Base-by-base conservation (phyloP, 1,140 invertebrate genomes). In the Magallana gigas region DNA sequence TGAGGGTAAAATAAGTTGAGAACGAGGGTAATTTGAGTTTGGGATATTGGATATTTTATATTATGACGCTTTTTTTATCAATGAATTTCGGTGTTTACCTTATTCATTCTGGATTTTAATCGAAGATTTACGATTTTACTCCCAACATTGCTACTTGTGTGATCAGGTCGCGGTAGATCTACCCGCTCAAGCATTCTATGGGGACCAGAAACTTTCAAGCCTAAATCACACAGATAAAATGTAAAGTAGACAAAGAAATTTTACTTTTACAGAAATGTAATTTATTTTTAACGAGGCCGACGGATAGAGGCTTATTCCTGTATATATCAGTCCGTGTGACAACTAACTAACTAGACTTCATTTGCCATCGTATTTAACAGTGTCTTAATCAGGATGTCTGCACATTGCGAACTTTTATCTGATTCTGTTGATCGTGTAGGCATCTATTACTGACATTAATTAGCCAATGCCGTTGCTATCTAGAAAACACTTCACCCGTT, bases 111-210 rank as follows among this genome's bases (percentile, higher is more conserved):
- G 23, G 68, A 76, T 76, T 29, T 76, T 76, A 76, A 76, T 76
- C 68, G 68, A 76, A 76, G 68, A 76, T 76, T 76, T 76, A 76
- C 68, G 68, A 76, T 76, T 76, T 76, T 29, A 76, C 68, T 76
- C 68, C 68, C 68, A 9, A 76, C 68, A 76, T 76, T 29, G 68
- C 68, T 29, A 76, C 68, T 76, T 76, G 68, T 76, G 68, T 76
- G 68, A 76, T 76, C 68, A 76, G 18, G 36, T 29, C 68, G 68
- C 68, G 18, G 68, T 76, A 76, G 68, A 76, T 76, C 68, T 48
- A 76, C 68, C 68, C 68, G 18, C 68, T 76, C 36, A 76, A 8
- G 14, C 8, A 2, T 36, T 29, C 7, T 76, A 8, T 29, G 9
- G 23, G 68, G 68, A 76, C 36, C 23, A 12, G 68, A 36, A 29